Conservation (phyloP, 2,113 vertebrate genomes). For the Scophthalmus maximus region DNA sequence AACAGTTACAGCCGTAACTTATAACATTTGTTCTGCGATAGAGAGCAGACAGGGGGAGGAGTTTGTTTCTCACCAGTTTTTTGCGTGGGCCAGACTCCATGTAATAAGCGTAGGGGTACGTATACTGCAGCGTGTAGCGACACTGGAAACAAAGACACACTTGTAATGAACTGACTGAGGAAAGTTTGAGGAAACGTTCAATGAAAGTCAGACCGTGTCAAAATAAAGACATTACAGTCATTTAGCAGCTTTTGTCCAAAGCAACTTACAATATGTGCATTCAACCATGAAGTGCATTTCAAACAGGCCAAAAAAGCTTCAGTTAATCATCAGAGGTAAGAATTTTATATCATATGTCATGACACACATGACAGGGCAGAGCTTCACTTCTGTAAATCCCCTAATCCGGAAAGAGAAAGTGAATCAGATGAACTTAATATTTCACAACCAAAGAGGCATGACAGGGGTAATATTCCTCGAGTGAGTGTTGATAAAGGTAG, state of each 20-base stretch:
- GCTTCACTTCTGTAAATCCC: neutral
- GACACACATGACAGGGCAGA: neutral
- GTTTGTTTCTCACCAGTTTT: slow-evolving; percentile 90
- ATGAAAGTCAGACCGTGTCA: neutral
- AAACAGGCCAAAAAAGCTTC: too few relatives aligned
- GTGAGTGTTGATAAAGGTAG: neutral
- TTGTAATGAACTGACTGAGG: neutral
- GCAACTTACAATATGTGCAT: too few relatives aligned
- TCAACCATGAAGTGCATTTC: too few relatives aligned
- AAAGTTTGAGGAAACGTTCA: neutral
- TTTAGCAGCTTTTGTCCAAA: too few relatives aligned
- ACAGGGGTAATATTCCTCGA: neutral
- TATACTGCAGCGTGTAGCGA: slow-evolving; percentile 99
- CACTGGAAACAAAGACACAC: slow-evolving; percentile 82
- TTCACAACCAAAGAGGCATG: slow-evolving; percentile 2
- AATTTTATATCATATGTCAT: neutral
- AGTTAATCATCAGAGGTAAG: neutral
- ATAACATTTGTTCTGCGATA: neutral
- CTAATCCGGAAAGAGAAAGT: neutral
- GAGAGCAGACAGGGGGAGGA: neutral
- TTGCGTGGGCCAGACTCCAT: slow-evolving; percentile 99
- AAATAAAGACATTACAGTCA: neutral
- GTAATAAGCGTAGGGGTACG: slow-evolving; percentile 99
- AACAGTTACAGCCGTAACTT: neutral
- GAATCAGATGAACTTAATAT: neutral